Conservation (phyloP, 2,797 vertebrate species). For the Leuciscus waleckii region DNA sequence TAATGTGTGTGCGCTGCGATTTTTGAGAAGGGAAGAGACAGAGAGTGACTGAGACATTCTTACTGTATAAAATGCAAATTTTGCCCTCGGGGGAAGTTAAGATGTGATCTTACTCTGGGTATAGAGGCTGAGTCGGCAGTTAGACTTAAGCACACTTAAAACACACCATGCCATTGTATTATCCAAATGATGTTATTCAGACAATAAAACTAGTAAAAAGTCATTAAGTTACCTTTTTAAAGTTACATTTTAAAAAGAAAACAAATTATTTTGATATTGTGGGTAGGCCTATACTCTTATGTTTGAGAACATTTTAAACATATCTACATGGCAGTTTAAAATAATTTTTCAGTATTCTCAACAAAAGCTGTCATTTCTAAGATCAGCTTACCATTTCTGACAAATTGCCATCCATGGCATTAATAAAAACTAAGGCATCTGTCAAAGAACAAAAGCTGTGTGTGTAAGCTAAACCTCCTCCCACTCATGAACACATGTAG, state of each 20-base stretch:
- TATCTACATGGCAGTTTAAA: not conserved
- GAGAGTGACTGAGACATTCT: conserved; percentile 56
- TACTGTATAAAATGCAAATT: conserved; percentile 71
- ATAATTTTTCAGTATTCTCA: not conserved
- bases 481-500: conserved; percentile 40
- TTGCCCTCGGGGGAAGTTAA: conserved; percentile 64
- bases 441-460: conserved; percentile 47
- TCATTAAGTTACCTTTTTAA: not conserved
- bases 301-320: not conserved
- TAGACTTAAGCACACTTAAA: not conserved
- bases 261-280: not conserved
- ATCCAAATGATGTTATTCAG: not conserved
- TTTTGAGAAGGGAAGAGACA: conserved; percentile 15
- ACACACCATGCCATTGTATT: not conserved
- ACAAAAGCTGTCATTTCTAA: not conserved
- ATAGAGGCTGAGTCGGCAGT: conserved; percentile 31
- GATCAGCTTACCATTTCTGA: not conserved
- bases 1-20: not conserved
- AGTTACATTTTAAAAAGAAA: too few species aligned
- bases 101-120: conserved; percentile 41
- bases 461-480: conserved; percentile 46
- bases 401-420: conserved; percentile 3
- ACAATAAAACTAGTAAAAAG: too few species aligned
- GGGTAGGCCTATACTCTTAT: not conserved
- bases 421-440: conserved; percentile 55